Percentiles rank a stretch among this genome's conserved stretches.
Conservation (phyloP, 2,113 vertebrate genomes). For the Larimichthys polyactis region DNA sequence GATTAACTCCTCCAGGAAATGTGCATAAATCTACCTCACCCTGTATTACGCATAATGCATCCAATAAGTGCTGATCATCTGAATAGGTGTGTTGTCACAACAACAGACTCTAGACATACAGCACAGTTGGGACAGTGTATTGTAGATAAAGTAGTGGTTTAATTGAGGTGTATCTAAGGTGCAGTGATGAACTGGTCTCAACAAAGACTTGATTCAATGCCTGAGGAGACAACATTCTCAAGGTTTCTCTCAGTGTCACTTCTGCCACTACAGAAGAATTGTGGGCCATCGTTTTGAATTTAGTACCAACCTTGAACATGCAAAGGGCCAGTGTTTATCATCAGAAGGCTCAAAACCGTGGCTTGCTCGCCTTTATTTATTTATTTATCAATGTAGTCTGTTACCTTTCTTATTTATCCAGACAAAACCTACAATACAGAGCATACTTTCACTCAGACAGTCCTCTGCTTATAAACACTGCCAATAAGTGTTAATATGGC, state of each 20-base stretch:
- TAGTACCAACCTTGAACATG: conserved; percentile 24
- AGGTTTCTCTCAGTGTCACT: conserved; percentile 29
- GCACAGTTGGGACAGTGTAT: background rate
- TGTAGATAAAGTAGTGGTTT: background rate
- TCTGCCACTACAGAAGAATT: background rate
- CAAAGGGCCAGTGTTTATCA: background rate
- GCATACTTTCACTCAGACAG: background rate
- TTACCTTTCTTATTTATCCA: background rate
- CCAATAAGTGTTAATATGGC: background rate
- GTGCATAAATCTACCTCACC: conserved; percentile 14
- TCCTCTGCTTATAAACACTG: background rate
- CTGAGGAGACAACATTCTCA: conserved; percentile 3
- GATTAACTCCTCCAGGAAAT: conserved; percentile 23
- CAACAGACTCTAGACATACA: background rate
- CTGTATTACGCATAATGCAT: background rate
- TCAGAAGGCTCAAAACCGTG: background rate
- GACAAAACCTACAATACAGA: no score
- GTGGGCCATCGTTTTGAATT: conserved; percentile 21
- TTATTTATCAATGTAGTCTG: background rate
- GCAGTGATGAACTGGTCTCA: background rate
- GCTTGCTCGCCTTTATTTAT: background rate
- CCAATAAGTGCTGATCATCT: background rate
- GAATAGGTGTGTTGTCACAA: background rate
- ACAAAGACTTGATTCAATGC: conserved; percentile 22
- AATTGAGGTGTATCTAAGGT: conserved; percentile 7